phyloP scores from a whole-genome alignment of 2,113 vertebrate species.

The Rhipidura dahli region DNA sequence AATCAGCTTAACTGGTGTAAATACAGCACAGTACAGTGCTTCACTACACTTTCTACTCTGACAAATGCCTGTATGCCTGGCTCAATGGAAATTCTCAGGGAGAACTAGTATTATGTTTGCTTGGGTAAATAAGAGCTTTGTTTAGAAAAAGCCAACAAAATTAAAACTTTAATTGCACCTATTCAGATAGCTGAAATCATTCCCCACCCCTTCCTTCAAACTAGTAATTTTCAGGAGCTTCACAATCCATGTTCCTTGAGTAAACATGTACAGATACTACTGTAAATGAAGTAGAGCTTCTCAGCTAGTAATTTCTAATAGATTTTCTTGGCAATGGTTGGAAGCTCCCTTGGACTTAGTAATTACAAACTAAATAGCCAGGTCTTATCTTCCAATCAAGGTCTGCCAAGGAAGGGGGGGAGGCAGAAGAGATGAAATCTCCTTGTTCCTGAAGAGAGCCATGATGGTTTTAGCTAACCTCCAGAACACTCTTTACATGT shows the following conservation, averaged over 20 bases:
- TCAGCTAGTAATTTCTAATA: not conserved
- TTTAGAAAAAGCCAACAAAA: not conserved
- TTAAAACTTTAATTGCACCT: not conserved
- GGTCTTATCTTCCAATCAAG: not conserved
- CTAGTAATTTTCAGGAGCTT: not conserved
- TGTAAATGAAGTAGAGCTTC: slow-evolving; percentile 13
- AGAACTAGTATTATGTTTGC: not conserved
- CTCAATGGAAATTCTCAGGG: not conserved
- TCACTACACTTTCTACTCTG: not conserved
- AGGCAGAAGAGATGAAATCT: not conserved
- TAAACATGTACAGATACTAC: not conserved
- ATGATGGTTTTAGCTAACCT: slow-evolving; percentile 16
- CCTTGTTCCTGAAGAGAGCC: slow-evolving; percentile 4
- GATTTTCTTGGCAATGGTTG: slow-evolving; percentile 25
- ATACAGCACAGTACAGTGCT: not conserved
- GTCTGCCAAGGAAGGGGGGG: not conserved
- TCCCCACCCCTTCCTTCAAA: not conserved
- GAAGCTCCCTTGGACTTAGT: not conserved
- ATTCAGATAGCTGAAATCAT: not conserved
- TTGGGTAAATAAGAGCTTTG: not conserved
- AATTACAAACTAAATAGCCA: slow-evolving; percentile 41
- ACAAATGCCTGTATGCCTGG: not conserved
- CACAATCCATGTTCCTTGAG: not conserved
- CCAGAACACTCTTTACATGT: not conserved
- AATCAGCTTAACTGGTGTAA: not conserved